A percentile compares a stretch with the other conserved stretches of the same genome.
phyloP scores from a whole-genome alignment of 2,113 vertebrate species.

The Gallinago jamesoni region DNA sequence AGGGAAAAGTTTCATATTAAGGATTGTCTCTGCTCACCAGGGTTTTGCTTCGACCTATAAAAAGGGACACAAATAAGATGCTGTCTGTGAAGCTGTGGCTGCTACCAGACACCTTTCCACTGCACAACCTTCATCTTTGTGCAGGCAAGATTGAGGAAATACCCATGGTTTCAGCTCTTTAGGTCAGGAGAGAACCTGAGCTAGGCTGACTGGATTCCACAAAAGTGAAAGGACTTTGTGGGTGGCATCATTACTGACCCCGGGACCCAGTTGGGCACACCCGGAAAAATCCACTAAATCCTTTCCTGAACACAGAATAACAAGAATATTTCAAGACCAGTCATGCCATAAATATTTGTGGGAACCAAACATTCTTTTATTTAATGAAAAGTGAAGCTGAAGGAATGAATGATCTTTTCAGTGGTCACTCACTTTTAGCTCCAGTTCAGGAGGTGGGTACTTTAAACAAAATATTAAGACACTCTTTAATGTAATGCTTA shows the following conservation, averaged over 20 bases:
- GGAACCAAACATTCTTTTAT: neutral
- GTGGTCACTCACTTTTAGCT: neutral
- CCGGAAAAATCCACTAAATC: neutral
- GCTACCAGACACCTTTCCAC: neutral
- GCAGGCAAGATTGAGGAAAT: neutral
- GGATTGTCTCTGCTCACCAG: neutral
- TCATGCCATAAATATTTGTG: slow-evolving; percentile 1
- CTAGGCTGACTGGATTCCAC: neutral
- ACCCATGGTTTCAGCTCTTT: neutral
- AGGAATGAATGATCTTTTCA: neutral
- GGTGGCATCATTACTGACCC: neutral
- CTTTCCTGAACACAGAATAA: neutral
- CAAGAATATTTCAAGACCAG: neutral
- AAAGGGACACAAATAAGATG: neutral
- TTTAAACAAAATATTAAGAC: neutral
- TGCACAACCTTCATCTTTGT: neutral
- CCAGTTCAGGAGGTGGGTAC: neutral
- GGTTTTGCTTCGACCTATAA: neutral
- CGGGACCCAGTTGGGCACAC: neutral
- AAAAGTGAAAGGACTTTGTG: neutral
- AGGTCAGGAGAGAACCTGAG: neutral
- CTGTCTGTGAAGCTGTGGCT: neutral
- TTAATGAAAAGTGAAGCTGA: neutral
- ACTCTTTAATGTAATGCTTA: neutral
- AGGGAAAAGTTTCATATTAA: neutral